These are phyloP conservation scores for Chorisops tibialis DNA, from an alignment of 2,888 invertebrate genomes.

Conservation along the genomic window DNA sequence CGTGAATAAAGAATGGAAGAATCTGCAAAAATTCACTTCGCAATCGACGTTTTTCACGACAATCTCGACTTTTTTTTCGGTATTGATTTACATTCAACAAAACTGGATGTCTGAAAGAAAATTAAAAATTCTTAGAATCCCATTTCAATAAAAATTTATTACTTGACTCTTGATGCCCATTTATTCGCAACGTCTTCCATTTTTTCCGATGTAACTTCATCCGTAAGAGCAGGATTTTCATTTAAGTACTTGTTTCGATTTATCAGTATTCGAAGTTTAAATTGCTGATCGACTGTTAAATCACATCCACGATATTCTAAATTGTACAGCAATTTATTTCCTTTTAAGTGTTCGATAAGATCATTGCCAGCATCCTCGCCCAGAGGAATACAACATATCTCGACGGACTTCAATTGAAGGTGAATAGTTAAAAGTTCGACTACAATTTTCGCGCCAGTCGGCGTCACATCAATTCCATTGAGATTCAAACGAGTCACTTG, in stretches of 20 bases:
- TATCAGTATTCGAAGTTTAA: slow-evolving; percentile 14
- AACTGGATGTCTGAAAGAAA: slow-evolving; percentile 23
- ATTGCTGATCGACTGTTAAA: slow-evolving; percentile 19
- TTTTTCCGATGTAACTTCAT: slow-evolving; percentile 6
- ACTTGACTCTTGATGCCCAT: slow-evolving; percentile 18
- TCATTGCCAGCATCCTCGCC: slow-evolving; percentile 17
- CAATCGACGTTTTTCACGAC: not conserved
- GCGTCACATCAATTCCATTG: slow-evolving; percentile 13
- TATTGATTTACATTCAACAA: slow-evolving; percentile 7
- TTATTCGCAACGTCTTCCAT: slow-evolving; percentile 12
- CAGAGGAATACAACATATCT: slow-evolving; percentile 7
- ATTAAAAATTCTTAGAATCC: not conserved
- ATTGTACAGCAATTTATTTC: not conserved
- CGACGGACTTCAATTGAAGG: not conserved
- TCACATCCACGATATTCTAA: slow-evolving; percentile 26
- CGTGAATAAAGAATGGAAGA: slow-evolving; percentile 11
- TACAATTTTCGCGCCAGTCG: not conserved
- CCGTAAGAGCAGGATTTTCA: slow-evolving; percentile 23
- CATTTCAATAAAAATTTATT: not conserved
- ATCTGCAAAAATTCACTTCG: not conserved
- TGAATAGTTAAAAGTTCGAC: slow-evolving; percentile 9
- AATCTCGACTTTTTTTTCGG: not conserved
- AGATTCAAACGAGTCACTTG: slow-evolving; percentile 26
- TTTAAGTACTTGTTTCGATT: slow-evolving; percentile 22
- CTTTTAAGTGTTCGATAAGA: slow-evolving; percentile 14